These are phyloP conservation scores for Aselliscus stoliczkanus DNA, from an alignment of 2,797 vertebrate genomes.

Conservation along the genomic window DNA sequence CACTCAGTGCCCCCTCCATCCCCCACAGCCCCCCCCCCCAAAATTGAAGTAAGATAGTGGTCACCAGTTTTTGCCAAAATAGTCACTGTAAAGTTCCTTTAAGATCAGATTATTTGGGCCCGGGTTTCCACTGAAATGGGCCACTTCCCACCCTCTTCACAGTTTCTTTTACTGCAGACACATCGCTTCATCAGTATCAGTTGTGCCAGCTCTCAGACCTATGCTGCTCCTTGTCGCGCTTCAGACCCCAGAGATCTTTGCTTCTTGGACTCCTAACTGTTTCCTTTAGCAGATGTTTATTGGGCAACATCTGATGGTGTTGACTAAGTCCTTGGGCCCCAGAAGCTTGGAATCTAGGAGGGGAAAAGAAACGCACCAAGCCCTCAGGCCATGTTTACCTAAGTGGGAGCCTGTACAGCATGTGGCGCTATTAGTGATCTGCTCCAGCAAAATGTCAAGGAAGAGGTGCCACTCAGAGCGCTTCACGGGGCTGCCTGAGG, in stretches of 20 bases:
- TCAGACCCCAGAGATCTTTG: background rate
- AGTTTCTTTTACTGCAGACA: background rate
- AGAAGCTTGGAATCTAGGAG: background rate
- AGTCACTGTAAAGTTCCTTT: background rate
- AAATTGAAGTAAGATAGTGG: background rate
- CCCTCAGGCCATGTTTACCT: background rate
- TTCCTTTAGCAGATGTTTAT: background rate
- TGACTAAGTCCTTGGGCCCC: background rate
- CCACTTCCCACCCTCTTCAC: background rate
- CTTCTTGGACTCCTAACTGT: background rate
- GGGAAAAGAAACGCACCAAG: background rate
- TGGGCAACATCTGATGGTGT: background rate
- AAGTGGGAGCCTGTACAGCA: background rate
- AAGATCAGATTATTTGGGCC: background rate
- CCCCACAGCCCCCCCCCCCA: fast-evolving
- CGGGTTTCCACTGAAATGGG: background rate
- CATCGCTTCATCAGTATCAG: background rate
- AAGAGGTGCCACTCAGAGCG: background rate
- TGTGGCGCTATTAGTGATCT: background rate
- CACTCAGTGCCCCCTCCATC: background rate
- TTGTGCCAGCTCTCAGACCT: background rate
- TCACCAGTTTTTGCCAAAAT: background rate
- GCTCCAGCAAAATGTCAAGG: background rate
- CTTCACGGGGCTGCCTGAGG: background rate
- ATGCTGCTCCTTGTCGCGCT: background rate